phyloP scores from a whole-genome alignment of 2,888 invertebrate species.

The Amiota mariae region DNA sequence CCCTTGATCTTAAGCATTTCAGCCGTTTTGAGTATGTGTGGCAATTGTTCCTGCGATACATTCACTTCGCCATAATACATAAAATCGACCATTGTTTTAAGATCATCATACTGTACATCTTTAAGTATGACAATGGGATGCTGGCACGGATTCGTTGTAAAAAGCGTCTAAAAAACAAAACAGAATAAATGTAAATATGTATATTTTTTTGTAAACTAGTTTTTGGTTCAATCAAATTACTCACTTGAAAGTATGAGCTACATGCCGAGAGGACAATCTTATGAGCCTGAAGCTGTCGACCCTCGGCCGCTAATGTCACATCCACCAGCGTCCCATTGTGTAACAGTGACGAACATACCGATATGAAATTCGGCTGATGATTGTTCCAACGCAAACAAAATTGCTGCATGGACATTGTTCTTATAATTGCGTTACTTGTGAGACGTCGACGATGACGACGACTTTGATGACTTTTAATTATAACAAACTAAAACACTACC shows the following conservation, averaged over 20 bases:
- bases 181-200: slow-evolving; percentile 26
- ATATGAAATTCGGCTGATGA: slow-evolving; percentile 94
- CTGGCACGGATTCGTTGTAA: slow-evolving; percentile 89
- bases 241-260: slow-evolving; percentile 93
- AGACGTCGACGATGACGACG: background rate
- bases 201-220: background rate
- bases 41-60: slow-evolving; percentile 90
- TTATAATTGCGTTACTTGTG: slow-evolving; percentile 29
- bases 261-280: slow-evolving; percentile 92
- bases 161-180: slow-evolving; percentile 78
- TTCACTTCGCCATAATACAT: slow-evolving; percentile 96
- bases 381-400: slow-evolving; percentile 93
- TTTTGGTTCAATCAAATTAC: slow-evolving; percentile 35
- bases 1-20: slow-evolving; percentile 92
- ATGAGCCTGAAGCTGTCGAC: slow-evolving; percentile 89
- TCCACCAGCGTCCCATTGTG: slow-evolving; percentile 90
- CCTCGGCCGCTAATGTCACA: slow-evolving; percentile 93
- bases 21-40: slow-evolving; percentile 86
- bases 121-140: slow-evolving; percentile 93
- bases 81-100: slow-evolving; percentile 91
- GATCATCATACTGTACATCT: slow-evolving; percentile 88
- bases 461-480: background rate
- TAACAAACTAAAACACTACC: slow-evolving; percentile 32
- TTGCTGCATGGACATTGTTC: slow-evolving; percentile 81
- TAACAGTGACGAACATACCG: slow-evolving; percentile 88